These are phyloP conservation scores for Trematomus bernacchii DNA, from an alignment of 2,797 vertebrate genomes.

Conservation along the genomic window DNA sequence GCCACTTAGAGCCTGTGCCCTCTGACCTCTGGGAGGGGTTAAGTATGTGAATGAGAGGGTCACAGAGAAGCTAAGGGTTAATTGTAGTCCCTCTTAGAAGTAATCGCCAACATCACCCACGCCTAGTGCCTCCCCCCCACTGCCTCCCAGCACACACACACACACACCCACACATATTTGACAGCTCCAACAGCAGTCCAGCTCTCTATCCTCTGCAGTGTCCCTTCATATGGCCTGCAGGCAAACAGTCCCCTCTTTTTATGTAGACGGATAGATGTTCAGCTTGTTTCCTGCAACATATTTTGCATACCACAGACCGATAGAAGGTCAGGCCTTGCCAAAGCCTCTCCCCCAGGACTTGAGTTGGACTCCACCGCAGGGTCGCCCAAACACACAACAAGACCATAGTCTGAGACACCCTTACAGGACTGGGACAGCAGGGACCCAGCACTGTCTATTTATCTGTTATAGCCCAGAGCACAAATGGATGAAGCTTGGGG, in stretches of 20 bases:
- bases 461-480: constrained; percentile 10
- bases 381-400: constrained; percentile 66
- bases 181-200: constrained; percentile 35
- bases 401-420: constrained; percentile 50
- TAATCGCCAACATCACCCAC: constrained; percentile 78
- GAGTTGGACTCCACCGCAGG: constrained; percentile 55
- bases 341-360: constrained; percentile 47
- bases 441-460: constrained; percentile 2
- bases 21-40: constrained; percentile 70
- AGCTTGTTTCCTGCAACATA: constrained; percentile 78
- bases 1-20: constrained; percentile 75
- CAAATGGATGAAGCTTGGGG: constrained; percentile 15
- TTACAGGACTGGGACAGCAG: constrained; percentile 19
- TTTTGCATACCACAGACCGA: constrained; percentile 76
- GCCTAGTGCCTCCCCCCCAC: constrained; percentile 9
- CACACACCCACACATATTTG: constrained; percentile 46
- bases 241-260: constrained; percentile 72
- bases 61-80: constrained; percentile 77
- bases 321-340: constrained; percentile 73
- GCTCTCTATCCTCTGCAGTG: constrained; percentile 50
- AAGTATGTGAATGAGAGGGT: constrained; percentile 80
- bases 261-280: constrained; percentile 73
- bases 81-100: constrained; percentile 83
- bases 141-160: constrained; percentile 26
- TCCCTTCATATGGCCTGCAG: constrained; percentile 70